Base-by-base conservation (phyloP, 2,888 invertebrate species). In the Stictocephala bisonia region DNA sequence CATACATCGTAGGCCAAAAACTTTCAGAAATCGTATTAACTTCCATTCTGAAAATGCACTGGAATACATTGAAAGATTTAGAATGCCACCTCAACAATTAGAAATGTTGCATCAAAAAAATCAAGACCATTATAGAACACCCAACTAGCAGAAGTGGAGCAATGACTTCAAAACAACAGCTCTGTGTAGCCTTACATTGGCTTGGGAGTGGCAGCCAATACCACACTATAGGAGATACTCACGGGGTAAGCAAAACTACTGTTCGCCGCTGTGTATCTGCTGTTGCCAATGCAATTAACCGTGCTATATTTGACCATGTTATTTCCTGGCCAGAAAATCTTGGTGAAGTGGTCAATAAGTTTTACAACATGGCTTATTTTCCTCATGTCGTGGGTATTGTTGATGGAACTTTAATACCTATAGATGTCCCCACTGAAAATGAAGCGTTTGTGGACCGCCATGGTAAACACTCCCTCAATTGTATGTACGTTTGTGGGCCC, bases 381-480 rank as follows among this genome's bases (percentile, higher is more conserved):
- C 72, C 76, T 1, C 56, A 40, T 41, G 72, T 74, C 7, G 22
- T 41, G 31, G 74, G 72, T 15, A 58, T 64, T 20, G 58, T 75
- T 20, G 75, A 75, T 31, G 75, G 76, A 11, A 72, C 72, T 6
- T 73, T 77, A 44, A 79, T 79, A 66, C 79, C 79, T 73, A 78
- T 77, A 26, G 78, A 79, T 71, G 78, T 76, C 29, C 77, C 78
- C 9, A 29, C 13, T 7, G 69, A 26, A 48, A 76, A 80, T 71
- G 79, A 79, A 76, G 53, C 71, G 51, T 80, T 74, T 72, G 77
- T 79, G 27, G 78, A 80, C 66, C 76, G 79, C 7, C 76, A 79
- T 74, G 78, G 78, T 0, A 77, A 79, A 22, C 79, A 80, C 67
- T 58, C 58, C 2, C 2, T 58, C 15, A 58, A 58, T 20, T 29